These are phyloP conservation scores for Carcharodon carcharias DNA, from an alignment of 2,797 vertebrate genomes.

Conservation along the genomic window DNA sequence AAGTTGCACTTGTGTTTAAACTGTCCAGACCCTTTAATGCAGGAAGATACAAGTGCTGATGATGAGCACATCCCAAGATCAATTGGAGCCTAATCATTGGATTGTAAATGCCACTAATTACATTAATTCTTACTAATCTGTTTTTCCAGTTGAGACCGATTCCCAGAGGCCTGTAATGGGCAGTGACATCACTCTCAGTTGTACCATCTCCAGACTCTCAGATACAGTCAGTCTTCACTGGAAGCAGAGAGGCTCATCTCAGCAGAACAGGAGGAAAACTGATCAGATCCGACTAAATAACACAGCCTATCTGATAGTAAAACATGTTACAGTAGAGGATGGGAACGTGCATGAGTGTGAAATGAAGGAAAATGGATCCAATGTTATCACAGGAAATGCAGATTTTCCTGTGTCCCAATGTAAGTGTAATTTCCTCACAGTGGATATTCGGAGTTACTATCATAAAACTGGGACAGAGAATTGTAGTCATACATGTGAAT, in stretches of 20 bases:
- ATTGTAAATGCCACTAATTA: neutral
- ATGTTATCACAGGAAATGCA: neutral
- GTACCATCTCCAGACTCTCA: conserved; percentile 29
- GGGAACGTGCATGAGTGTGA: neutral
- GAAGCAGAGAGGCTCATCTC: neutral
- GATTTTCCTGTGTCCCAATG: neutral
- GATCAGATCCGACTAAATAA: neutral
- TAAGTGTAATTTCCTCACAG: neutral
- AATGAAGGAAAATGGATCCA: neutral
- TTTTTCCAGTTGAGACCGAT: neutral
- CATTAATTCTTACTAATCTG: neutral
- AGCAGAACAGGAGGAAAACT: neutral
- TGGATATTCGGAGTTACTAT: neutral
- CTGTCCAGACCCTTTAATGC: neutral
- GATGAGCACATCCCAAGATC: neutral
- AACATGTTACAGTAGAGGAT: neutral
- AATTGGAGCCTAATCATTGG: neutral
- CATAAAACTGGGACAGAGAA: too few relatives aligned
- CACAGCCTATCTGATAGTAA: neutral
- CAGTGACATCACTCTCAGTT: neutral
- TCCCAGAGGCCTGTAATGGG: fast-evolving
- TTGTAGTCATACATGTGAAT: neutral
- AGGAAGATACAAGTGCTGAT: neutral
- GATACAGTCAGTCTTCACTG: conserved; percentile 17
- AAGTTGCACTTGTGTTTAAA: neutral